These are phyloP conservation scores for Brenthis hecate DNA, from an alignment of 2,888 invertebrate species.

Conservation along the genomic window DNA sequence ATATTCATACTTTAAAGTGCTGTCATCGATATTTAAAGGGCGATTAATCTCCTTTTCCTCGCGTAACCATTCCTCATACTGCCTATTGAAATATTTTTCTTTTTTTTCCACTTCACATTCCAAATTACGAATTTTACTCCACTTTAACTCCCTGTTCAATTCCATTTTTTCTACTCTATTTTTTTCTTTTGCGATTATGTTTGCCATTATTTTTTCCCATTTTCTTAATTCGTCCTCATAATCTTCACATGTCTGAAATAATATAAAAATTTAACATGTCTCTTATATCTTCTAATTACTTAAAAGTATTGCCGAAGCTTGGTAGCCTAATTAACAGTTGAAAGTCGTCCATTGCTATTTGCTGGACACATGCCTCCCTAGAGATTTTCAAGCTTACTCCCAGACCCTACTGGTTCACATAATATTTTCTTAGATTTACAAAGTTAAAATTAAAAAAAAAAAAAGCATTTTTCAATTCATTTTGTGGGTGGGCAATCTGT, in stretches of 20 bases:
- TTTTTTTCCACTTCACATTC: background rate
- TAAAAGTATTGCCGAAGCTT: background rate
- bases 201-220: background rate
- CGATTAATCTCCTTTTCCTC: too few species aligned
- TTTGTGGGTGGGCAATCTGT: too few species aligned
- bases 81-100: background rate
- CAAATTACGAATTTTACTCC: background rate
- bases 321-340: background rate
- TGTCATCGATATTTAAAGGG: too few species aligned
- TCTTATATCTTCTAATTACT: background rate
- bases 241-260: conserved; percentile 59
- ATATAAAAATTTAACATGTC: conserved; percentile 4
- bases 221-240: conserved; percentile 42
- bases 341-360: too few species aligned
- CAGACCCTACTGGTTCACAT: too few species aligned
- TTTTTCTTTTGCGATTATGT: background rate
- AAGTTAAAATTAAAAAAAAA: too few species aligned
- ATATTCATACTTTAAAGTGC: too few species aligned
- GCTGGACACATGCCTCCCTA: too few species aligned
- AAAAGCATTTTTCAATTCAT: too few species aligned
- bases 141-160: conserved; percentile 2
- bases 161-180: background rate
- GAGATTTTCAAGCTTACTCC: too few species aligned
- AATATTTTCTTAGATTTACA: too few species aligned
- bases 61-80: background rate